Percentiles rank a stretch among this genome's conserved stretches.
Conservation (phyloP, 2,888 invertebrate genomes). For the Idaea aversata region DNA sequence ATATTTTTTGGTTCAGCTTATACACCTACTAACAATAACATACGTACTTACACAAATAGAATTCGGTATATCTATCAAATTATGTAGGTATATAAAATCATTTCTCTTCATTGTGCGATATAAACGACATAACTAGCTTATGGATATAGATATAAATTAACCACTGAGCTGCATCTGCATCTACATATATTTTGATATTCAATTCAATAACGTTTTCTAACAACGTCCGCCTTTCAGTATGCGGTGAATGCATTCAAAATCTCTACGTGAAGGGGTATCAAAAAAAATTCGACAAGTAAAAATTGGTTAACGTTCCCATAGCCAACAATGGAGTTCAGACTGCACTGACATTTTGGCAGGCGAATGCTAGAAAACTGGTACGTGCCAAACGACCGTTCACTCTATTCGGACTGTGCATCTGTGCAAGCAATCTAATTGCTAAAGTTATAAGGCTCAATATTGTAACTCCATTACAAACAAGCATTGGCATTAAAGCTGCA, state of each 20-base stretch:
- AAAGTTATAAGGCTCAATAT: slow-evolving; percentile 19
- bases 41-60: too few species aligned
- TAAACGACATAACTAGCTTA: too few species aligned
- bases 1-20: too few species aligned
- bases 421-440: slow-evolving; percentile 14
- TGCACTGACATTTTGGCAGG: slow-evolving; percentile 45
- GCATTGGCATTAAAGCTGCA: slow-evolving; percentile 9
- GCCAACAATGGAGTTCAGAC: slow-evolving; percentile 40
- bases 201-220: not conserved
- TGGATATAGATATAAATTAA: too few species aligned
- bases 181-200: too few species aligned
- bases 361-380: slow-evolving; percentile 32
- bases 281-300: slow-evolving; percentile 46
- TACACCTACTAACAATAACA: too few species aligned
- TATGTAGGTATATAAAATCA: too few species aligned
- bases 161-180: too few species aligned
- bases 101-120: too few species aligned
- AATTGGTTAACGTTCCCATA: slow-evolving; percentile 48
- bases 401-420: slow-evolving; percentile 12
- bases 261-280: not conserved
- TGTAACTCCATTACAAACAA: slow-evolving; percentile 11
- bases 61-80: too few species aligned
- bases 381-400: slow-evolving; percentile 55
- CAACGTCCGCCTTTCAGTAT: not conserved
- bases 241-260: slow-evolving; percentile 2